These are phyloP conservation scores for Battus philenor DNA, from an alignment of 1,140 invertebrate genomes.

Conservation along the genomic window DNA sequence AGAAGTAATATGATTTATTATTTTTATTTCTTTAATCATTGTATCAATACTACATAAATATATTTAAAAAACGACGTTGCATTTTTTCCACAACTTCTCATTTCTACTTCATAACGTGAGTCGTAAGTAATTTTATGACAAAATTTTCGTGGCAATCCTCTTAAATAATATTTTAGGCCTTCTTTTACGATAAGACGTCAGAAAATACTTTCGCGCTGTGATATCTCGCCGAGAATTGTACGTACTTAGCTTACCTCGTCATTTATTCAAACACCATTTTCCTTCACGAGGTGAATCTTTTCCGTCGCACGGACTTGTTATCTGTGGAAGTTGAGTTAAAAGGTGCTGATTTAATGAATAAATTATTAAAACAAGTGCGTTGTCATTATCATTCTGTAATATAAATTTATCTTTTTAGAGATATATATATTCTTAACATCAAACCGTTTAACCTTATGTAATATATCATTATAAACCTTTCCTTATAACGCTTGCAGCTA, in stretches of 20 bases:
- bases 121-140: not conserved
- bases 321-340: not conserved
- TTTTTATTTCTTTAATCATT: too few relatives aligned
- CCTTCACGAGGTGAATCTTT: constrained; percentile 1
- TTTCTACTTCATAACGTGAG: constrained; percentile 11
- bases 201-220: not conserved
- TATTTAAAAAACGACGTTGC: not conserved
- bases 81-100: not conserved
- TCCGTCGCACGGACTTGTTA: not conserved
- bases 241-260: constrained; percentile 4
- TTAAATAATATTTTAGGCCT: too few relatives aligned
- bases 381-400: too few relatives aligned
- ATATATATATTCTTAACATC: too few relatives aligned
- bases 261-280: constrained; percentile 9
- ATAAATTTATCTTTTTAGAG: too few relatives aligned
- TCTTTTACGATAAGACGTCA: too few relatives aligned
- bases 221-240: not conserved
- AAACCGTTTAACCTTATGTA: too few relatives aligned
- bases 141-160: not conserved
- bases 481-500: too few relatives aligned
- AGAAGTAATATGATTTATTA: too few relatives aligned
- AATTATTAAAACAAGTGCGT: too few relatives aligned
- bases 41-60: not conserved
- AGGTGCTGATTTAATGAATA: constrained; percentile 1
- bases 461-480: too few relatives aligned